A percentile compares a stretch with the other conserved stretches of the same genome.
Evolutionary conservation across 2,113 vertebrate species (phyloP).

Genomic region (Muscicapa adusta): DNA sequence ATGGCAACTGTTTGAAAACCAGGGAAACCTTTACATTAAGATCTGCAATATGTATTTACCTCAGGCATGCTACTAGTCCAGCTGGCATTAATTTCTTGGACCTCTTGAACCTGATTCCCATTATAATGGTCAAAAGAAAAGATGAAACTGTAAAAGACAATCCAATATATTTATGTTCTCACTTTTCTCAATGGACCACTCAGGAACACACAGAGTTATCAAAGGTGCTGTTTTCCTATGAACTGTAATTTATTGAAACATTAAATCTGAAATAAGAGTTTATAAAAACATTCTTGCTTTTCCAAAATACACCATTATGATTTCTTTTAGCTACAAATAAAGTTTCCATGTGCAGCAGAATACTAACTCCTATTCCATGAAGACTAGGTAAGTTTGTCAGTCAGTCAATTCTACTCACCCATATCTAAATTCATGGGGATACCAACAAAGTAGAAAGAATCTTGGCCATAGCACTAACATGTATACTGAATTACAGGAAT

Average conservation of each 20-base stretch:
- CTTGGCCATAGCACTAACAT: neutral
- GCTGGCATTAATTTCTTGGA: constrained; percentile 91
- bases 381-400: neutral
- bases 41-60: constrained; percentile 69
- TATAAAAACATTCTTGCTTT: neutral
- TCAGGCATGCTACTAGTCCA: constrained; percentile 84
- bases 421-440: neutral
- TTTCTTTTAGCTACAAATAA: neutral
- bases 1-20: neutral
- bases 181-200: neutral
- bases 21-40: neutral
- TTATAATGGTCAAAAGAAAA: constrained; percentile 80
- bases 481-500: neutral
- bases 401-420: neutral
- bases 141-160: constrained; percentile 78
- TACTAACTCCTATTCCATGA: neutral
- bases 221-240: neutral
- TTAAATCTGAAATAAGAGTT: neutral
- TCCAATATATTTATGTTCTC: neutral
- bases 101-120: constrained; percentile 91
- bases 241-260: neutral
- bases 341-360: neutral
- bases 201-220: neutral
- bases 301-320: neutral
- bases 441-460: neutral